These are phyloP conservation scores for Engraulis encrasicolus DNA, from an alignment of 2,113 vertebrate genomes.

Conservation along the genomic window DNA sequence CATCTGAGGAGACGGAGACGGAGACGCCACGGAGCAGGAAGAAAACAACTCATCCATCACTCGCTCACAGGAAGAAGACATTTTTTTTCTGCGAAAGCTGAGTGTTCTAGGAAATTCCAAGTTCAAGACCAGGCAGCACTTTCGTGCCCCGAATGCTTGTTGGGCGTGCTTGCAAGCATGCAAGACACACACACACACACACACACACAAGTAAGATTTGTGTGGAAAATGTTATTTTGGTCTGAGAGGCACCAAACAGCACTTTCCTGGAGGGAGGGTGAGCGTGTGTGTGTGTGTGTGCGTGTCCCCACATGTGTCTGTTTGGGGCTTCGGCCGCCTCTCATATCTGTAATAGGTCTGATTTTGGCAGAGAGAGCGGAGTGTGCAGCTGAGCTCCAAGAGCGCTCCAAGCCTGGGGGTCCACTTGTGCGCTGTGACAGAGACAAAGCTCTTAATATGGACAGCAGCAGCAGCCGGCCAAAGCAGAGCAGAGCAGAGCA, in stretches of 20 bases:
- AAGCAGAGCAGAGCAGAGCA: neutral
- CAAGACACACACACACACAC: neutral
- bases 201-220: neutral
- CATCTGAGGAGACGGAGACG: no score
- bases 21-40: neutral
- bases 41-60: neutral
- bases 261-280: constrained; percentile 15
- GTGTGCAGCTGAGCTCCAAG: no score
- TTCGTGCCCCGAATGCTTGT: constrained; percentile 31
- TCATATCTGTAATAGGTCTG: constrained; percentile 33
- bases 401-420: neutral
- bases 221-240: constrained; percentile 42
- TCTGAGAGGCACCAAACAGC: constrained; percentile 22
- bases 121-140: constrained; percentile 39
- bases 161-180: neutral
- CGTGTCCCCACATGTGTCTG: no score
- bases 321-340: constrained; percentile 17
- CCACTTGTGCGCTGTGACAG: neutral
- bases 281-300: constrained; percentile 8
- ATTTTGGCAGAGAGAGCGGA: constrained; percentile 35
- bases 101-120: constrained; percentile 41
- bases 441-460: constrained; percentile 44
- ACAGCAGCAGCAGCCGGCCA: neutral
- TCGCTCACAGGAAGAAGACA: neutral
- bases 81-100: neutral